Conservation (phyloP, 1,140 invertebrate species). For the Sogatella furcifera region DNA sequence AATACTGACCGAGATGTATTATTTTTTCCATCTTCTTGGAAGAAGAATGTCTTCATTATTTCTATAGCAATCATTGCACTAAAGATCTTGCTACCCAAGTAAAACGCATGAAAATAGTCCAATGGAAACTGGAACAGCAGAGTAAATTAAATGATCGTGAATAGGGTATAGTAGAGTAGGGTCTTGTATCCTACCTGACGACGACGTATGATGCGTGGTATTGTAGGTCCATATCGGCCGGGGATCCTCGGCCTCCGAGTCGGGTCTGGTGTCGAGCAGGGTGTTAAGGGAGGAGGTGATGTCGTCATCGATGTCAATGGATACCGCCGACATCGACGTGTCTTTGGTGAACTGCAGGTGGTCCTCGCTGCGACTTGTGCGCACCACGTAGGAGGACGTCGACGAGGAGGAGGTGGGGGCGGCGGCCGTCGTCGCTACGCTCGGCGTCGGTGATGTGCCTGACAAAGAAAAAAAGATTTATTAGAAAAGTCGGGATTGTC, state of each 20-base stretch:
- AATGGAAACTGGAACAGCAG: too few species aligned
- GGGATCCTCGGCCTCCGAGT: conserved; percentile 31
- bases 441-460: conserved; percentile 20
- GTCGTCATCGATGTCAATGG: conserved; percentile 86
- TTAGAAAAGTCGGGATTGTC: too few species aligned
- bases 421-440: not conserved
- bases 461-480: too few species aligned
- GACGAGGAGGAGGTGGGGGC: conserved; percentile 24
- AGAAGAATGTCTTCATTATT: too few species aligned
- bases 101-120: too few species aligned
- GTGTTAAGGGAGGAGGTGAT: conserved; percentile 86
- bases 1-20: too few species aligned
- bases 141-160: too few species aligned
- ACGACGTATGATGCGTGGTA: conserved; percentile 25
- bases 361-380: conserved; percentile 76
- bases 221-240: conserved; percentile 88
- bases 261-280: conserved; percentile 60
- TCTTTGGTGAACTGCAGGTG: conserved; percentile 54
- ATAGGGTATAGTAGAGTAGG: too few species aligned
- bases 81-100: too few species aligned
- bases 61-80: too few species aligned
- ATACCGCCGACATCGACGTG: conserved; percentile 63
- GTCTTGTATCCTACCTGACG: too few species aligned
- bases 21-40: too few species aligned
- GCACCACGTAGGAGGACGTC: conserved; percentile 19